Evolutionary conservation across 2,797 vertebrate genomes (phyloP).

Genomic region (Bufotes viridis): DNA sequence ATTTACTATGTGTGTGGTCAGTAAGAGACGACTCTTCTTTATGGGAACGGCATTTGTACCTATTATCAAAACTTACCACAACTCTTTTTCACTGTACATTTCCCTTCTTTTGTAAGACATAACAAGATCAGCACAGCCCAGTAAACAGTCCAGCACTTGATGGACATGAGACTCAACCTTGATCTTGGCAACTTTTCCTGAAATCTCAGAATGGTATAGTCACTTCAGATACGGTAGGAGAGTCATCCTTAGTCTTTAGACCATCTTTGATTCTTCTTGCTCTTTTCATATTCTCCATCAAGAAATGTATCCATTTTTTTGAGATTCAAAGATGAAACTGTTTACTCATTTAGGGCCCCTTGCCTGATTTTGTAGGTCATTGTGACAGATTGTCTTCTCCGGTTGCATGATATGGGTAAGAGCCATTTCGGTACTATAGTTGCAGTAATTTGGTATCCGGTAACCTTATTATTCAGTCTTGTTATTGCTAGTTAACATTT

Average conservation of each 20-base stretch:
- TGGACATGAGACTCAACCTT: background rate
- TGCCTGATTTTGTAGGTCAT: no score
- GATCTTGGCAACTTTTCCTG: background rate
- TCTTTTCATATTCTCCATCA: no score
- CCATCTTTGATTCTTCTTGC: no score
- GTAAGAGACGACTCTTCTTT: background rate
- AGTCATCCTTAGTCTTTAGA: no score
- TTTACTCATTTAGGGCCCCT: no score
- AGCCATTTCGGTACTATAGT: background rate
- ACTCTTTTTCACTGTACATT: background rate
- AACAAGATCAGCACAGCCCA: no score
- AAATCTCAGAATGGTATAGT: no score
- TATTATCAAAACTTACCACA: no score
- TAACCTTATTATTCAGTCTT: background rate
- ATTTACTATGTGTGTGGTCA: background rate
- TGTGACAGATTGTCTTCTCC: background rate
- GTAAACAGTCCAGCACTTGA: background rate
- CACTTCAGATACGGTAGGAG: no score
- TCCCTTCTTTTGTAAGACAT: background rate
- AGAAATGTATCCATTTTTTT: no score
- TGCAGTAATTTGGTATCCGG: conserved; percentile 5
- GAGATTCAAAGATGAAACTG: no score
- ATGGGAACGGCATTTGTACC: background rate
- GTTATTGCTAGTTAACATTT: conserved; percentile 24
- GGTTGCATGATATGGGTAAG: background rate